Evolutionary conservation across 2,888 invertebrate genomes (phyloP).

Genomic region (Sphaeridia pumilis): DNA sequence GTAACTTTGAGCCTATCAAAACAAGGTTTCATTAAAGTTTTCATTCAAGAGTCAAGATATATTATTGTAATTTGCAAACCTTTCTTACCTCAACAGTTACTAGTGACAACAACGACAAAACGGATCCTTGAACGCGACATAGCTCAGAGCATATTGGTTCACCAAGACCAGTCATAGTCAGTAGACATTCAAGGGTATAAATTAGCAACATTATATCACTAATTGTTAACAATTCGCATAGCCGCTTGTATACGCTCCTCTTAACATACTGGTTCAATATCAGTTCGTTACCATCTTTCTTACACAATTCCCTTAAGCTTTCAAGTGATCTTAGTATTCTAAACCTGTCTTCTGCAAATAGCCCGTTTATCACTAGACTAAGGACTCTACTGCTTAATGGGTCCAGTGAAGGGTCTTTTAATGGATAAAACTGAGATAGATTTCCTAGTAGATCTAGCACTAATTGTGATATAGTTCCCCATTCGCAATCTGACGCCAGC

Average conservation of each 20-base stretch:
- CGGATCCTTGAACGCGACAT: slow-evolving; percentile 70
- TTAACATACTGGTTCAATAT: slow-evolving; percentile 60
- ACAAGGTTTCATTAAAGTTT: not conserved
- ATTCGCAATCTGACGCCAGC: slow-evolving; percentile 74
- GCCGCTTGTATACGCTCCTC: slow-evolving; percentile 31
- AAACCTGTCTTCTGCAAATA: slow-evolving; percentile 63
- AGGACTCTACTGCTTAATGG: slow-evolving; percentile 55
- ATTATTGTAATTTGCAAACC: too few species aligned
- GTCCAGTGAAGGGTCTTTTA: slow-evolving; percentile 59
- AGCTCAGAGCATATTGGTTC: slow-evolving; percentile 78
- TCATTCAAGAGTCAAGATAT: too few species aligned
- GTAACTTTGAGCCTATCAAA: slow-evolving; percentile 75
- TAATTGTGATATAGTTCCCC: slow-evolving; percentile 73
- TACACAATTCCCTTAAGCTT: slow-evolving; percentile 79
- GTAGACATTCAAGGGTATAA: slow-evolving; percentile 88
- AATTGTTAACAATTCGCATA: slow-evolving; percentile 57
- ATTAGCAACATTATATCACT: slow-evolving; percentile 94
- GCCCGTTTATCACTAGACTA: slow-evolving; percentile 63
- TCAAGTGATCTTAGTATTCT: slow-evolving; percentile 81
- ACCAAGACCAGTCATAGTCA: slow-evolving; percentile 84
- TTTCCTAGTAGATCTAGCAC: slow-evolving; percentile 90
- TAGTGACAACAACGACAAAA: slow-evolving; percentile 72
- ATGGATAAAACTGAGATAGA: slow-evolving; percentile 67
- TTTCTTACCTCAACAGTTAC: slow-evolving; percentile 72
- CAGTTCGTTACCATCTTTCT: slow-evolving; percentile 79